These are phyloP conservation scores for Hyles lineata DNA, from an alignment of 2,888 invertebrate species.

Conservation along the genomic window DNA sequence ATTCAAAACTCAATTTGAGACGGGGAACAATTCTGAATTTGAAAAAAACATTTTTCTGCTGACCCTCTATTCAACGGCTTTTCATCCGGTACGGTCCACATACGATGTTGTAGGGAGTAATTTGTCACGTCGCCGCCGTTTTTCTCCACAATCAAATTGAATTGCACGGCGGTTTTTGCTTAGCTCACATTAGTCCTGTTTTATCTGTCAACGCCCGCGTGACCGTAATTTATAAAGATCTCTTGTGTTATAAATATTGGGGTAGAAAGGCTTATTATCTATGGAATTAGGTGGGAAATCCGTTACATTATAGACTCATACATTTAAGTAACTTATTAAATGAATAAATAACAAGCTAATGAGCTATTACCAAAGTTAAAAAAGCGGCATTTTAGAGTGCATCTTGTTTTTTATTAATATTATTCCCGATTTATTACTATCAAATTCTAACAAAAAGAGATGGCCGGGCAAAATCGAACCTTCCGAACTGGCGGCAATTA, in stretches of 20 bases:
- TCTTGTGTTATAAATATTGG: neutral
- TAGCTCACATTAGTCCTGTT: neutral
- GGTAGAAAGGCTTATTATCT: neutral
- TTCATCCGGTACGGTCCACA: neutral
- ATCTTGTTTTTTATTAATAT: no score
- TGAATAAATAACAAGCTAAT: neutral
- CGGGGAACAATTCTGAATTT: neutral
- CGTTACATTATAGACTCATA: no score
- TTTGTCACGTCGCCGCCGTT: slow-evolving; percentile 21
- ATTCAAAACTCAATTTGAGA: neutral
- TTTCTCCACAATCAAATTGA: slow-evolving; percentile 35
- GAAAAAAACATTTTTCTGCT: neutral
- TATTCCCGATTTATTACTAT: no score
- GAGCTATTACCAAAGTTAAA: no score
- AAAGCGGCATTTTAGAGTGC: no score
- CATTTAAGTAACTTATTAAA: neutral
- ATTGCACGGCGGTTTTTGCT: slow-evolving; percentile 32
- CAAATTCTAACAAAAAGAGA: no score
- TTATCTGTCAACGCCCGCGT: slow-evolving; percentile 1
- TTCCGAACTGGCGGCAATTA: no score
- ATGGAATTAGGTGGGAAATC: no score
- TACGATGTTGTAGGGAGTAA: slow-evolving; percentile 22
- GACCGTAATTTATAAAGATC: neutral
- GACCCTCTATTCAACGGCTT: neutral
- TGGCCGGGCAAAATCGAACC: no score